Percentiles rank a stretch among this genome's conserved stretches.
These are phyloP conservation scores for Physella acuta DNA, from an alignment of 1,140 invertebrate genomes.

Conservation along the genomic window DNA sequence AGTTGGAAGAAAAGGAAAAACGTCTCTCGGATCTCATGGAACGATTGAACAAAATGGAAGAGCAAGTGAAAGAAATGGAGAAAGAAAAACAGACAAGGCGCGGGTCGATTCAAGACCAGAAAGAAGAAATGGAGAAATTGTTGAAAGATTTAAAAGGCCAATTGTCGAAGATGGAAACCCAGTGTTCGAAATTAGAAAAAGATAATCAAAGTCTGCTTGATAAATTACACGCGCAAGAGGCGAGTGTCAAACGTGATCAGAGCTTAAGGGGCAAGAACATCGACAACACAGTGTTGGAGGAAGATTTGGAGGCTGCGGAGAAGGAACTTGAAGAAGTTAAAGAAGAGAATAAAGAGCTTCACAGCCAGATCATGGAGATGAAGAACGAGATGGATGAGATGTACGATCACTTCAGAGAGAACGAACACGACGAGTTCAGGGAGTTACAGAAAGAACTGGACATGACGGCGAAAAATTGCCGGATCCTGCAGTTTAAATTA, in stretches of 20 bases:
- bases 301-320: slow-evolving; percentile 41
- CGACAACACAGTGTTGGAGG: slow-evolving; percentile 33
- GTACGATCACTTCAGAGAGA: slow-evolving; percentile 93
- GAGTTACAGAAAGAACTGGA: slow-evolving; percentile 64
- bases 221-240: slow-evolving; percentile 39
- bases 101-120: slow-evolving; percentile 25
- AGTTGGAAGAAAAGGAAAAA: slow-evolving; percentile 21
- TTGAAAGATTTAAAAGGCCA: slow-evolving; percentile 29
- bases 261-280: slow-evolving; percentile 24
- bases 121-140: slow-evolving; percentile 31
- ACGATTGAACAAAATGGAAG: slow-evolving; percentile 20
- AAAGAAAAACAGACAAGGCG: slow-evolving; percentile 9
- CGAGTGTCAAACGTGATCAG: neutral
- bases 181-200: slow-evolving; percentile 38
- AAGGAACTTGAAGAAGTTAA: slow-evolving; percentile 83
- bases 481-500: slow-evolving; percentile 96
- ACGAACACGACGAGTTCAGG: slow-evolving; percentile 96
- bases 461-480: slow-evolving; percentile 85
- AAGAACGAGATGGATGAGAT: slow-evolving; percentile 97
- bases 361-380: slow-evolving; percentile 87
- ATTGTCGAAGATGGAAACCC: slow-evolving; percentile 38
- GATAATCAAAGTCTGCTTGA: slow-evolving; percentile 43
- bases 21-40: neutral
- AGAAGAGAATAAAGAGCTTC: slow-evolving; percentile 95
- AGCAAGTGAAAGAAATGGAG: slow-evolving; percentile 26